Evolutionary conservation across 2,797 vertebrate species (phyloP), one percentile per base, ranked within the genome.

Genomic region (Lepilemur septentrionalis): DNA sequence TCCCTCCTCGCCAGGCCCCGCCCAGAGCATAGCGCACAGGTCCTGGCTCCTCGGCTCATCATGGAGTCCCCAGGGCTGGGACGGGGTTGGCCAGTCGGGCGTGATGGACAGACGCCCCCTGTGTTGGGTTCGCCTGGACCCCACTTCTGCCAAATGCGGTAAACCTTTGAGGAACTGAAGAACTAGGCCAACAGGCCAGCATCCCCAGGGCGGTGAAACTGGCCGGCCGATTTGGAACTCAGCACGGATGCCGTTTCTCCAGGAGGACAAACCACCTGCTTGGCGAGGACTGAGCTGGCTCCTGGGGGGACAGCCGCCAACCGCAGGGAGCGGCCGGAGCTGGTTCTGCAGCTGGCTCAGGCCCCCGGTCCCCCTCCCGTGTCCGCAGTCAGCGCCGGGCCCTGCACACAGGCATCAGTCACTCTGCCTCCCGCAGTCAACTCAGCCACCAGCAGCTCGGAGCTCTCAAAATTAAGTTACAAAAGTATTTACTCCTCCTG

Each of bases 51-150:
- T 85, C 70, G 1, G 18, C 25, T 17, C 13, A 5, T 8, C 22
- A 7, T 1, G 6, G 50, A 67, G 17, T 14, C 8, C 57, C 35
- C 12, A 18, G 15, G 61, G 80, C 35, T 35, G 7, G 14, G 43
- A 50, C 75, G 7, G 43, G 59, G 59, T 2, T 0, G 1, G 70
- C 46, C 73, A 4, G 0, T 1, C 0, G 1, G 22, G 13, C 30
- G 0, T 6, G 6, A 25, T 0, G 61, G 22, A 23, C 0, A 1
- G 38, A n/a, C 1, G 0, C 11, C 59, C 20, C 0, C 12, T 20
- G 18, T 0, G 3, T 25, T 12, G 0, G 57, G 22, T 7, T 15
- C 61, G 23, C 38, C 82, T 59, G 41, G 41, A 13, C 15, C 59
- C 55, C 4, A 0, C 5, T 11, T 30, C 72, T 32, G 73, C 61